phyloP scores from a whole-genome alignment of 2,888 invertebrate genomes.

The Spodoptera littoralis region DNA sequence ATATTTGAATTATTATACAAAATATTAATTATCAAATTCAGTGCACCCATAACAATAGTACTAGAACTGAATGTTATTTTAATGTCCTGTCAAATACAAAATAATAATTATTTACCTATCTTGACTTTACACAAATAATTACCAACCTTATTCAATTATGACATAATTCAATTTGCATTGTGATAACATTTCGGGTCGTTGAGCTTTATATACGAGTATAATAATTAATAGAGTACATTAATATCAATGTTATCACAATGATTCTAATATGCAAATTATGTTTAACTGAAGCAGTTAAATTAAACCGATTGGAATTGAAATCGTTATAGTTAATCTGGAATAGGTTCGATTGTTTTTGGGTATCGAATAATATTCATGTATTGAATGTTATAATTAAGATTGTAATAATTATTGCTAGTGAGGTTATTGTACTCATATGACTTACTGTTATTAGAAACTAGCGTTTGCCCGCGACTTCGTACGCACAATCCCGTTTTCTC shows the following conservation, averaged over 20 bases:
- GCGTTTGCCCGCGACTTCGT: no score
- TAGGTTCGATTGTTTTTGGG: conserved; percentile 8
- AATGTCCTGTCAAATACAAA: background rate
- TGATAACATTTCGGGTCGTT: conserved; percentile 2
- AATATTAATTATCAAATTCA: background rate
- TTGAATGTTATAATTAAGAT: background rate
- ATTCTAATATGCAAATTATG: conserved; percentile 43
- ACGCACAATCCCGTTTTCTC: no score
- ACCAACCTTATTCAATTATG: conserved; percentile 1
- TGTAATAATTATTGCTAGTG: no score
- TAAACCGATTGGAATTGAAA: conserved; percentile 25
- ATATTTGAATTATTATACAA: no score
- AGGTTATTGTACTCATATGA: no score
- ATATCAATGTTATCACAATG: conserved; percentile 31
- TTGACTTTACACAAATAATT: conserved; percentile 7
- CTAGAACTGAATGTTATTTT: background rate
- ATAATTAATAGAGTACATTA: conserved; percentile 18
- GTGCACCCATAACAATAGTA: background rate
- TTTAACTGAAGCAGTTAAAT: conserved; percentile 12
- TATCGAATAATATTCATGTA: background rate
- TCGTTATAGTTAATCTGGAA: conserved; percentile 24
- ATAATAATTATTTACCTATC: conserved; percentile 1
- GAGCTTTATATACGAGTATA: background rate
- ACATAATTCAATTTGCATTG: conserved; percentile 15
- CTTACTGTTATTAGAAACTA: no score